phyloP scores from a whole-genome alignment of 1,140 invertebrate species.

The Acyrthosiphon pisum region DNA sequence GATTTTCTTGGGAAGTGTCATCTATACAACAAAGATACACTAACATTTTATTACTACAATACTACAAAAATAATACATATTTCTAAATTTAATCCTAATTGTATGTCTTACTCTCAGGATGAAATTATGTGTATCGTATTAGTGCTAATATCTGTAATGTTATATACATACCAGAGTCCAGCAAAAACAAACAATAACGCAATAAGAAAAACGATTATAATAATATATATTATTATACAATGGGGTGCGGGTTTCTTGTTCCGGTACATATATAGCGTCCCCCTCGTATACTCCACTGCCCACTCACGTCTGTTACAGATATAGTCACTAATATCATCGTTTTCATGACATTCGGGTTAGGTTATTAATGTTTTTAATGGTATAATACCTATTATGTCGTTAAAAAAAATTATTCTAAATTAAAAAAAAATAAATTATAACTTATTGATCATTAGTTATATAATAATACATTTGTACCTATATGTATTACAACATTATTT shows the following conservation, averaged over 20 bases:
- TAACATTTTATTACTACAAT: no score
- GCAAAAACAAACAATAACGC: no score
- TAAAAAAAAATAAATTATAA: not conserved
- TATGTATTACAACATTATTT: not conserved
- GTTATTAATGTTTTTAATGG: not conserved
- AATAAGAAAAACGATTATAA: no score
- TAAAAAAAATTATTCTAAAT: not conserved
- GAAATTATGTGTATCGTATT: no score
- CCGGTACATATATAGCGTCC: not conserved
- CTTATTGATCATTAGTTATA: not conserved
- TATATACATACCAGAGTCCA: no score
- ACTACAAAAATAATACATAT: no score
- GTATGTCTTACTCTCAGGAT: no score
- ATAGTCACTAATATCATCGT: not conserved
- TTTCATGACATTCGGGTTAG: not conserved
- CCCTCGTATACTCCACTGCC: not conserved
- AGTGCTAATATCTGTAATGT: no score
- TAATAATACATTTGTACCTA: not conserved
- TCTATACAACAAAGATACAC: no score
- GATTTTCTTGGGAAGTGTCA: no score
- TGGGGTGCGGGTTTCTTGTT: not conserved
- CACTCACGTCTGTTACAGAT: not conserved
- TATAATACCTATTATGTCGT: not conserved
- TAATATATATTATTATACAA: not conserved
- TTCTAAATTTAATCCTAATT: no score